Evolutionary conservation across 2,888 invertebrate genomes (phyloP).

Genomic region (Omphaloscelis lunosa): DNA sequence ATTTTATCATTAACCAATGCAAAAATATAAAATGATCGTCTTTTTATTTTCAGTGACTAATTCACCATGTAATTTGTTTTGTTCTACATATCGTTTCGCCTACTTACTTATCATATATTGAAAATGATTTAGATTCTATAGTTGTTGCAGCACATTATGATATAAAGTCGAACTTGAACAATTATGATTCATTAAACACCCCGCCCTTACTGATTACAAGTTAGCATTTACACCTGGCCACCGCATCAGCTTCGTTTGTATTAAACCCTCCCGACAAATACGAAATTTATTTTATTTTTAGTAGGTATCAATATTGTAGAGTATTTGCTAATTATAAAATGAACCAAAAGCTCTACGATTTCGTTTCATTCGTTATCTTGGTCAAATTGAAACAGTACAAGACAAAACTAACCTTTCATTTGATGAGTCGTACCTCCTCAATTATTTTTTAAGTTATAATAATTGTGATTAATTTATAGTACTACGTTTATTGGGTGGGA

Average conservation of each 20-base stretch:
- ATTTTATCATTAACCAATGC: slow-evolving; percentile 89
- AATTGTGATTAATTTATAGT: slow-evolving; percentile 55
- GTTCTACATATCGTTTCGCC: not conserved
- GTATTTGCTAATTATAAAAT: not conserved
- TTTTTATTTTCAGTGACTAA: slow-evolving; percentile 79
- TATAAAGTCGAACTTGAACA: slow-evolving; percentile 60
- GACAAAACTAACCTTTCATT: not conserved
- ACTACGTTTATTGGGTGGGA: slow-evolving; percentile 63
- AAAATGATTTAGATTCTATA: slow-evolving; percentile 8
- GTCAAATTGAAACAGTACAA: not conserved
- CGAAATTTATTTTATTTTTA: not conserved
- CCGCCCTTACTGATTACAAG: slow-evolving; percentile 48
- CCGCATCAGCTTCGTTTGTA: slow-evolving; percentile 18
- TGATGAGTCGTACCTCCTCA: not conserved
- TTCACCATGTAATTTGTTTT: slow-evolving; percentile 65
- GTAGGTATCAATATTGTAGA: not conserved
- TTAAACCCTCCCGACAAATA: not conserved
- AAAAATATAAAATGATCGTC: slow-evolving; percentile 81
- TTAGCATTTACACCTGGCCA: slow-evolving; percentile 58
- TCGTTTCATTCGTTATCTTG: not conserved
- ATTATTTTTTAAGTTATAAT: slow-evolving; percentile 8
- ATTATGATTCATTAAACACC: slow-evolving; percentile 70
- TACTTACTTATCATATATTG: not conserved
- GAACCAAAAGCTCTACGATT: not conserved
- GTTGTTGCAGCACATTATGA: slow-evolving; percentile 24